These are phyloP conservation scores for Parotia lawesii DNA, from an alignment of 2,113 vertebrate species.

Conservation along the genomic window DNA sequence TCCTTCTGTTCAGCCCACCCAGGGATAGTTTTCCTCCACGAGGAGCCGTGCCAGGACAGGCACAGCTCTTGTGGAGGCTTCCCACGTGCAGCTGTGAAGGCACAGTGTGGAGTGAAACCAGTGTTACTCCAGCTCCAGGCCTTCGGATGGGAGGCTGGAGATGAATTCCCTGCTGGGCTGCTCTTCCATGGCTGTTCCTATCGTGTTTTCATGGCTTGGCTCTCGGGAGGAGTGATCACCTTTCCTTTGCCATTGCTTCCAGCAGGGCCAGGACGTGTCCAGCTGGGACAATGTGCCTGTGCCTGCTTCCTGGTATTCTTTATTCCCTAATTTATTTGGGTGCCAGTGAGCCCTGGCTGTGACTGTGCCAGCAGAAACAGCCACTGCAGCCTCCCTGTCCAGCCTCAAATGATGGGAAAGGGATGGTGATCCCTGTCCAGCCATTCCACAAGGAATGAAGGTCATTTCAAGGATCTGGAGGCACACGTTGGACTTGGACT, in stretches of 20 bases:
- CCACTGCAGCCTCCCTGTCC: accelerated
- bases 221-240: neutral
- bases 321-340: neutral
- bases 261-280: neutral
- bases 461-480: neutral
- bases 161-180: neutral
- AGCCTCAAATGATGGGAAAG: neutral
- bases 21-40: neutral
- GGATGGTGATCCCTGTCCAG: accelerated
- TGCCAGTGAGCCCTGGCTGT: neutral
- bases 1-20: neutral
- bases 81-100: neutral
- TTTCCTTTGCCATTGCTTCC: neutral
- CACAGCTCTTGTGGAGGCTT: neutral
- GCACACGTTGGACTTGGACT: neutral
- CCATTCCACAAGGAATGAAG: neutral
- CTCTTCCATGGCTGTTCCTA: neutral
- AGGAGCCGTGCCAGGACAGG: neutral
- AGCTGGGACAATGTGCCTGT: neutral
- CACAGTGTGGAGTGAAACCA: accelerated
- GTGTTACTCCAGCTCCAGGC: neutral
- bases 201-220: neutral
- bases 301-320: neutral
- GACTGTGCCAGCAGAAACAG: neutral
- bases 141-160: neutral